These are phyloP conservation scores for Peribatodes rhomboidaria DNA, from an alignment of 2,888 invertebrate genomes.

Conservation along the genomic window DNA sequence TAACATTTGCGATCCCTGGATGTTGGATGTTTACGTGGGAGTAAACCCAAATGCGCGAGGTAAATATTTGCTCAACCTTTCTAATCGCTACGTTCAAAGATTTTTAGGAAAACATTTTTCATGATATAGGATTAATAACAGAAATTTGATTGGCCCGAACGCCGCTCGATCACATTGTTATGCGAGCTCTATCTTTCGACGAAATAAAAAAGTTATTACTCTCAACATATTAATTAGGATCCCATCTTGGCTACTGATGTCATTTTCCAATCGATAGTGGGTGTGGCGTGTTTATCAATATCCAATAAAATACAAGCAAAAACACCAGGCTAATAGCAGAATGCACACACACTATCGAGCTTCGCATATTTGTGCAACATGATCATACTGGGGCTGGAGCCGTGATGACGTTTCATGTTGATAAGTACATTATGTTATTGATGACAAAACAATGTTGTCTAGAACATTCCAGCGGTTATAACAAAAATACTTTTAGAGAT, in stretches of 20 bases:
- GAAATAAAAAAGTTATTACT: constrained; percentile 15
- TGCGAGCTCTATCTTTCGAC: neutral
- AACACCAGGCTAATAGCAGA: constrained; percentile 36
- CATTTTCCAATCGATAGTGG: constrained; percentile 51
- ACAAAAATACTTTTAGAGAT: neutral
- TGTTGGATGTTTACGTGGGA: constrained; percentile 27
- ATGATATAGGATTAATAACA: constrained; percentile 6
- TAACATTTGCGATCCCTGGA: constrained; percentile 26
- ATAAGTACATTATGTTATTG: constrained; percentile 1
- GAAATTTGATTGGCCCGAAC: neutral
- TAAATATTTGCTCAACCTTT: constrained; percentile 33
- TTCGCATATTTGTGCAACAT: constrained; percentile 34
- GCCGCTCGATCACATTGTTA: neutral
- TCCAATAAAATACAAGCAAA: constrained; percentile 40
- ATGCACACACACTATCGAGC: constrained; percentile 31
- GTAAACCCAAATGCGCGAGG: constrained; percentile 18
- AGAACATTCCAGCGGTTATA: constrained; percentile 16
- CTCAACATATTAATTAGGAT: constrained; percentile 33
- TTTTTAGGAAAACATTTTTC: constrained; percentile 16
- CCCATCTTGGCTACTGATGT: constrained; percentile 49
- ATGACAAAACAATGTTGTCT: constrained; percentile 8
- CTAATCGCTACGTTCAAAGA: constrained; percentile 20
- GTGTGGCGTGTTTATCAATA: constrained; percentile 44
- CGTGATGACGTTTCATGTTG: constrained; percentile 12
- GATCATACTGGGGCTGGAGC: constrained; percentile 12